Conservation (phyloP, 2,113 vertebrate species). For the Poeciliopsis occidentalis region DNA sequence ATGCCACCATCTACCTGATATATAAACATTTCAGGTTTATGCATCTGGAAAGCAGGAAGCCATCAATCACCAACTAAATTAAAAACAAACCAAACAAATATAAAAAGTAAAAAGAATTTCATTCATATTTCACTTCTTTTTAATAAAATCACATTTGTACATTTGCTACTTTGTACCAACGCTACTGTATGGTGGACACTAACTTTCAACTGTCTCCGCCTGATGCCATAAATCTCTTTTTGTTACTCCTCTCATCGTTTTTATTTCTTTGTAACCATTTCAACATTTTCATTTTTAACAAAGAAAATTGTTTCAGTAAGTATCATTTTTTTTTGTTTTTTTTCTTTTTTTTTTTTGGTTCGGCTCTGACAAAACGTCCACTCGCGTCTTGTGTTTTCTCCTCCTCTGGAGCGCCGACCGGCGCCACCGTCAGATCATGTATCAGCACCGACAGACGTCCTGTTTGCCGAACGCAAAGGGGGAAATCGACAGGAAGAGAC, state of each 20-base stretch:
- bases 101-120: too few species aligned
- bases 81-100: too few species aligned
- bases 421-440: constrained; percentile 47
- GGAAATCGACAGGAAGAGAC: constrained; percentile 29
- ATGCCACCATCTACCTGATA: too few species aligned
- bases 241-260: not conserved
- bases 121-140: too few species aligned
- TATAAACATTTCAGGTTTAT: too few species aligned
- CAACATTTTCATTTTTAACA: constrained; percentile 21
- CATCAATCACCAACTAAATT: too few species aligned
- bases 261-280: constrained; percentile 8
- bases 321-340: not conserved
- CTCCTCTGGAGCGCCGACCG: constrained; percentile 18
- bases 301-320: constrained; percentile 21
- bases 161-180: too few species aligned
- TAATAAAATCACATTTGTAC: too few species aligned
- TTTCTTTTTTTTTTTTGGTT: constrained; percentile 13
- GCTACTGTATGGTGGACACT: not conserved
- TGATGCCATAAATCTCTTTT: not conserved
- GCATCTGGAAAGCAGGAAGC: too few species aligned
- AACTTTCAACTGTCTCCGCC: constrained; percentile 4
- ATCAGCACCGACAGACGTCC: constrained; percentile 66
- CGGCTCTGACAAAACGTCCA: constrained; percentile 37
- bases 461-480: constrained; percentile 45
- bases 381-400: constrained; percentile 31